Conservation (phyloP, 2,797 vertebrate species). For the Manis pentadactyla region DNA sequence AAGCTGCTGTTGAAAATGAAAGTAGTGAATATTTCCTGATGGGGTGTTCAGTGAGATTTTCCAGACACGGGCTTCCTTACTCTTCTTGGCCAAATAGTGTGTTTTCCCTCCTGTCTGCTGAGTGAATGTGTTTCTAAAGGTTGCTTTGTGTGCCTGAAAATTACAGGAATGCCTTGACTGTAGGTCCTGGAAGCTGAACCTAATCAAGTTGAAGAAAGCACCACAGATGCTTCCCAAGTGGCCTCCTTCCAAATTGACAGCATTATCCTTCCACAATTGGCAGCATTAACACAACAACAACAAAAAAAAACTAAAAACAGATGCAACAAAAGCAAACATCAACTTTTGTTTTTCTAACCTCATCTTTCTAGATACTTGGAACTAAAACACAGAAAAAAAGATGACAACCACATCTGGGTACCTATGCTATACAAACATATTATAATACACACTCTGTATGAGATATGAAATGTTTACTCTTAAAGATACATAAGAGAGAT, state of each 20-base stretch:
- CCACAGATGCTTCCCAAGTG: not conserved
- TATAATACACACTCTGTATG: not conserved
- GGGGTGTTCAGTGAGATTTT: not conserved
- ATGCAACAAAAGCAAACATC: not conserved
- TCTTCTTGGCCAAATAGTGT: slow-evolving; percentile 49
- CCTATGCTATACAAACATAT: not conserved
- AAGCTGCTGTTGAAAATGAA: slow-evolving; percentile 25
- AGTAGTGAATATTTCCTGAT: slow-evolving; percentile 33
- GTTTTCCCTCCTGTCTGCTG: slow-evolving; percentile 13
- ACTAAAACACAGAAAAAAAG: not conserved
- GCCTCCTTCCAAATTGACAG: not conserved
- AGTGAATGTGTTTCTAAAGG: slow-evolving; percentile 38
- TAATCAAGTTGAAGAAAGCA: not conserved
- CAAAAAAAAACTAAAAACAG: slow-evolving; percentile 59
- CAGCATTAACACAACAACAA: not conserved
- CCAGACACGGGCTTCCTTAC: slow-evolving; percentile 64
- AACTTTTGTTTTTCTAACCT: not conserved
- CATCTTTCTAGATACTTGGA: not conserved
- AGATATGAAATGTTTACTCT: not conserved
- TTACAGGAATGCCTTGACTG: slow-evolving; percentile 77
- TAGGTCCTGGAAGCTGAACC: not conserved
- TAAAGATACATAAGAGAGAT: not conserved
- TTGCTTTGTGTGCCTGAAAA: slow-evolving; percentile 69
- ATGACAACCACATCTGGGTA: not conserved
- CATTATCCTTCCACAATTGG: not conserved